Evolutionary conservation across 1,140 invertebrate species (phyloP).

Genomic region (Episyrphus balteatus): DNA sequence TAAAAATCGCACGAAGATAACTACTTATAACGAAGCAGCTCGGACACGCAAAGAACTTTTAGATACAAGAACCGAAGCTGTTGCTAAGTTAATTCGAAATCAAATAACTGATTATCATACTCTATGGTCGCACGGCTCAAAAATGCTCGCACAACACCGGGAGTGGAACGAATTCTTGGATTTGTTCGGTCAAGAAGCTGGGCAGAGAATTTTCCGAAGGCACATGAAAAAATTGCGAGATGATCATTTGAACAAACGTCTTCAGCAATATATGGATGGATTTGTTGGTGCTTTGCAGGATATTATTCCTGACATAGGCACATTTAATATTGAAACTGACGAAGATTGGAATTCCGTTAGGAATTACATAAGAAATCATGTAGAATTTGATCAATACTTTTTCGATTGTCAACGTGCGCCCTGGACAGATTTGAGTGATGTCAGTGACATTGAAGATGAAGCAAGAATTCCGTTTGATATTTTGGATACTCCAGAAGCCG

Average conservation of each 20-base stretch:
- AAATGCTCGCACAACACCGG: slow-evolving; percentile 74
- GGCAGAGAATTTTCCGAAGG: slow-evolving; percentile 65
- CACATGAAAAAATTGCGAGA: slow-evolving; percentile 79
- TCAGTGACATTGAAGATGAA: slow-evolving; percentile 54
- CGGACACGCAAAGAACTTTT: slow-evolving; percentile 76
- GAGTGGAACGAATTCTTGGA: slow-evolving; percentile 88
- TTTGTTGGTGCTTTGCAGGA: slow-evolving; percentile 70
- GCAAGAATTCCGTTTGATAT: slow-evolving; percentile 82
- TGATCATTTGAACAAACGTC: slow-evolving; percentile 67
- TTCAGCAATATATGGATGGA: slow-evolving; percentile 70
- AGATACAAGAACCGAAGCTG: slow-evolving; percentile 78
- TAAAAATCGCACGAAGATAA: slow-evolving; percentile 52
- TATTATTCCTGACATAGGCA: slow-evolving; percentile 69
- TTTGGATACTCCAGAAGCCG: slow-evolving; percentile 79
- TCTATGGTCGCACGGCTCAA: slow-evolving; percentile 74
- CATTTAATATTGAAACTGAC: slow-evolving; percentile 41
- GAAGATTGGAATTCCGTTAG: slow-evolving; percentile 82
- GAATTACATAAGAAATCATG: slow-evolving; percentile 71
- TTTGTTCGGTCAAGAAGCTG: slow-evolving; percentile 70
- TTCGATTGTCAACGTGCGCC: slow-evolving; percentile 67
- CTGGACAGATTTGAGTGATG: slow-evolving; percentile 57
- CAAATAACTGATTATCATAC: slow-evolving; percentile 70
- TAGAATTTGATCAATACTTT: slow-evolving; percentile 85
- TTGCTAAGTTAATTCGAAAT: slow-evolving; percentile 69
- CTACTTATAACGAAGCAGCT: slow-evolving; percentile 79